A percentile compares a stretch with the other conserved stretches of the same genome.
These are phyloP conservation scores for Caenorhabditis latens DNA, from an alignment of 1,140 invertebrate species.

Conservation along the genomic window DNA sequence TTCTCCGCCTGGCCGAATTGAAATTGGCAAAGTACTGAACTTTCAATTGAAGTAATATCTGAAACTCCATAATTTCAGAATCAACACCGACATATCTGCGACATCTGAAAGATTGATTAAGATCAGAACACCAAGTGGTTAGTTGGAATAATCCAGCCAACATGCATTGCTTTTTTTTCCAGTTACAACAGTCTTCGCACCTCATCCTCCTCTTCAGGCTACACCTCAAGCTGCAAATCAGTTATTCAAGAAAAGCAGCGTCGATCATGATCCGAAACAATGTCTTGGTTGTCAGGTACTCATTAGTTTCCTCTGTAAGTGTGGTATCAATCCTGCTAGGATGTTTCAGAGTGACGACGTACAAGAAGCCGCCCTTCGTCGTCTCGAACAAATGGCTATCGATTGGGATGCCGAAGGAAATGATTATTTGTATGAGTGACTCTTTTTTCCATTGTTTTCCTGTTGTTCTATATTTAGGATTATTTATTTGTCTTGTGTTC, in stretches of 20 bases:
- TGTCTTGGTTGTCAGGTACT: constrained; percentile 29
- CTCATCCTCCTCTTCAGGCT: neutral
- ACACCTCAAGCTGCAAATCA: neutral
- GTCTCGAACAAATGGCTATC: constrained; percentile 31
- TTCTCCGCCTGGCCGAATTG: neutral
- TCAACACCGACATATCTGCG: neutral
- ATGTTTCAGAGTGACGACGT: constrained; percentile 31
- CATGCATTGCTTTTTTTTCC: neutral
- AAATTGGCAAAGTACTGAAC: constrained; percentile 10
- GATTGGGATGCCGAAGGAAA: constrained; percentile 43
- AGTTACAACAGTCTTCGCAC: neutral
- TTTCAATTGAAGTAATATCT: no score
- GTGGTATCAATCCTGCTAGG: neutral
- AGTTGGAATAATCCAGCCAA: neutral
- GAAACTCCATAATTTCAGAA: neutral
- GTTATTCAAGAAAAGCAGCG: no score
- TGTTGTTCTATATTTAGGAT: constrained; percentile 10
- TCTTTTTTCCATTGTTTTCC: neutral
- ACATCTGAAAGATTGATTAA: neutral
- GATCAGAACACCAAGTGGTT: neutral
- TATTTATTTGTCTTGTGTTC: constrained; percentile 10
- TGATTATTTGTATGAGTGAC: constrained; percentile 28
- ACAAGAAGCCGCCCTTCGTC: constrained; percentile 29
- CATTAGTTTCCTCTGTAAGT: neutral
- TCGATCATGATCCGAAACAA: neutral